Conservation (phyloP, 2,888 invertebrate species). For the Gnatocerus cornutus region DNA sequence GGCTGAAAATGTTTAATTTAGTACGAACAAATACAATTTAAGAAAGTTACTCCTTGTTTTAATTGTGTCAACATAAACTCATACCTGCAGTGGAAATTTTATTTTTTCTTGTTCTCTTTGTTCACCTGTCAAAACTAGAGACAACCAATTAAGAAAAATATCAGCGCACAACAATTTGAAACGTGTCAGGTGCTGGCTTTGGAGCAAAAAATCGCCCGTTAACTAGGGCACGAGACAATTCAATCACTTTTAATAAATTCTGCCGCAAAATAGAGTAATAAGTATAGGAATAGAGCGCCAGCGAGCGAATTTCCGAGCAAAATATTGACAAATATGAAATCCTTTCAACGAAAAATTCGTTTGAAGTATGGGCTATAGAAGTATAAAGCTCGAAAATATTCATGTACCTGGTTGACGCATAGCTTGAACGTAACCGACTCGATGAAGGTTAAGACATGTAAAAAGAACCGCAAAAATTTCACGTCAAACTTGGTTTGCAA, state of each 20-base stretch:
- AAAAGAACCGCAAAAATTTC: conserved; percentile 27
- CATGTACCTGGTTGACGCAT: conserved; percentile 40
- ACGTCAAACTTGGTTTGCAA: conserved; percentile 24
- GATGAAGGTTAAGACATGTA: conserved; percentile 34
- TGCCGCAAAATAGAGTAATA: neutral
- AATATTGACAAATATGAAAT: conserved; percentile 47
- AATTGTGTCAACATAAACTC: no score
- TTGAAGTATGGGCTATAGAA: conserved; percentile 42
- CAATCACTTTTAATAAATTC: neutral
- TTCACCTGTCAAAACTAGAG: no score
- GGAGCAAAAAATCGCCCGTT: neutral
- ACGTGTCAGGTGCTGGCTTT: neutral
- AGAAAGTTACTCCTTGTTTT: no score
- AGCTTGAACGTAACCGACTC: conserved; percentile 24
- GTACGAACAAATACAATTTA: no score
- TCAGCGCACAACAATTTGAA: no score
- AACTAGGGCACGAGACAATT: neutral
- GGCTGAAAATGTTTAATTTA: no score
- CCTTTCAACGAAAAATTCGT: conserved; percentile 44
- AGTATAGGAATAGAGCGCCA: neutral
- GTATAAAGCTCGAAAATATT: conserved; percentile 50
- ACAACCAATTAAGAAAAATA: no score
- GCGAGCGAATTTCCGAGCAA: conserved; percentile 40
- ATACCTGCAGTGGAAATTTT: no score
- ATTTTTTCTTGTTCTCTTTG: no score